Evolutionary conservation across 1,140 invertebrate genomes (phyloP), one percentile per base, ranked within the genome.

Genomic region (Drosophila bocki): DNA sequence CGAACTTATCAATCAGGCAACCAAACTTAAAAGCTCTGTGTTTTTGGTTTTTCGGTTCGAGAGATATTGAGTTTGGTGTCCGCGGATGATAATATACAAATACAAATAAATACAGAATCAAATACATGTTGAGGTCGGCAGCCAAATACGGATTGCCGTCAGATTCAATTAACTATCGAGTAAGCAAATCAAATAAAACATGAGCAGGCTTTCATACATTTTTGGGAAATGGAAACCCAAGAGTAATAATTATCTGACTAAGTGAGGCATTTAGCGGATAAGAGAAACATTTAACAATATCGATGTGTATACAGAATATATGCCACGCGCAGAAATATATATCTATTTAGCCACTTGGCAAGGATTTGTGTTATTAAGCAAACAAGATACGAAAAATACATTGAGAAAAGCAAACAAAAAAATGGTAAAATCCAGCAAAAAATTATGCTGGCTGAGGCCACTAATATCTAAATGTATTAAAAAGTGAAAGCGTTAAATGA

Each of bases 151-250:
- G 45, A 26, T 72, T 62, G 72, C 51, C 81, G 72, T 77, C 83
- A 62, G 51, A 53, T 72, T 63, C 70, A 80, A 80, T 63, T 67
- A 69, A 54, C 42, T 53, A 44, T 44, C 12, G 58, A 65, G 54
- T 45, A 75, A 72, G 69, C 54, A 41, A 68, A 69, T 65, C 51
- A 78, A 75, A 69, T 29, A 71, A 56, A 56, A 84, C 29, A 71
- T 71, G 85, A 78, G 84, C 77, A 84, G 81, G 84, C 84, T 90
- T 90, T 88, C 84, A 88, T 88, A 90, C 84, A 88, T 88, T 88
- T 88, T 88, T 88, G 84, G 84, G 78, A 82, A 79, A 48, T 88
- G 85, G 84, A 78, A 82, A 79, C 44, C 26, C 39, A 61, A 75
- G 44, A 48, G 35, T 17, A 15, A 56, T 62, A 70, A 61, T 42